Percentiles rank a stretch among this genome's conserved stretches.
phyloP scores from a whole-genome alignment of 2,113 vertebrate species.

The Fulica atra region DNA sequence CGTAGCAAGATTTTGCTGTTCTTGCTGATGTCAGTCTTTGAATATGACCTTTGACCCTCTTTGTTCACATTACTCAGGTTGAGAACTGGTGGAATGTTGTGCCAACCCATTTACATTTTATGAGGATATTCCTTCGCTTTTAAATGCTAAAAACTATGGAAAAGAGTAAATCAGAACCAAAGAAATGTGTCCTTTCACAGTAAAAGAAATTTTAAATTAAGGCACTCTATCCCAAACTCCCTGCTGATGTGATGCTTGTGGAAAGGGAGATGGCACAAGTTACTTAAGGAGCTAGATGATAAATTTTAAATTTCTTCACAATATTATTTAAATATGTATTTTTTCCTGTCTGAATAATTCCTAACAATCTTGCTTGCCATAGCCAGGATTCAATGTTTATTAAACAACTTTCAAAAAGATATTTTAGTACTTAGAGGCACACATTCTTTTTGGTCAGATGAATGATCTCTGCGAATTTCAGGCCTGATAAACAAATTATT shows the following conservation, averaged over 20 bases:
- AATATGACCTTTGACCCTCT: background rate
- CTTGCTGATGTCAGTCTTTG: background rate
- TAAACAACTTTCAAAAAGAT: constrained; percentile 51
- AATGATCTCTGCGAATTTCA: background rate
- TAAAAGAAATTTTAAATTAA: constrained; percentile 60
- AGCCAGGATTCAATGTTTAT: constrained; percentile 57
- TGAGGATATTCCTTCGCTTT: background rate
- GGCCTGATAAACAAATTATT: constrained; percentile 22
- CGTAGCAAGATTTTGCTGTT: background rate
- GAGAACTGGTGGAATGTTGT: background rate
- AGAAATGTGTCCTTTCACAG: constrained; percentile 19
- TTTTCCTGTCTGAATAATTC: constrained; percentile 65
- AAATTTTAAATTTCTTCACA: constrained; percentile 54
- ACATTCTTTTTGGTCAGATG: constrained; percentile 42
- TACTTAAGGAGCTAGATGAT: constrained; percentile 5
- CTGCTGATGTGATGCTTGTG: background rate
- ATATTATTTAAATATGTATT: constrained; percentile 69
- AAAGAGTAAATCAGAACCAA: background rate
- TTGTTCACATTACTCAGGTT: background rate
- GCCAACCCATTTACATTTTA: background rate
- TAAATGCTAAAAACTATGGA: background rate
- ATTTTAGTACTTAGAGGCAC: background rate
- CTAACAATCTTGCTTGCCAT: constrained; percentile 42
- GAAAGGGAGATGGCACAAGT: constrained; percentile 25
- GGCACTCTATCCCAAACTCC: constrained; percentile 12